These are phyloP conservation scores for Tenthredo livida DNA, from an alignment of 2,888 invertebrate species.

Conservation along the genomic window DNA sequence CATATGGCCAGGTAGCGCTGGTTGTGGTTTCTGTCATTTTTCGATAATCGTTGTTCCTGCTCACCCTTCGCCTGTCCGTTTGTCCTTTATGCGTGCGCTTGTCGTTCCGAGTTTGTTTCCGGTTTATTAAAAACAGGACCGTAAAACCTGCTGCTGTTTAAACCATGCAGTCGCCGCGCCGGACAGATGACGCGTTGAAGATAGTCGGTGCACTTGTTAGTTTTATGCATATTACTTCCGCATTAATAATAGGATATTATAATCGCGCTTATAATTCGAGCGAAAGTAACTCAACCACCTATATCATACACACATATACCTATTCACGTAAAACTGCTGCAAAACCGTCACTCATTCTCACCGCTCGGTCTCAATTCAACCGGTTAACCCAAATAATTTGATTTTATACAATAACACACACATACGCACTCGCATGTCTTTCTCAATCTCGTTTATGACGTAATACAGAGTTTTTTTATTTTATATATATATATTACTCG, in stretches of 20 bases:
- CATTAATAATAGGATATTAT: constrained; percentile 22
- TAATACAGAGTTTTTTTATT: not conserved
- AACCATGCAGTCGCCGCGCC: constrained; percentile 13
- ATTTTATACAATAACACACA: not conserved
- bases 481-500: not conserved
- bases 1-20: constrained; percentile 59
- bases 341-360: not conserved
- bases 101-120: constrained; percentile 46
- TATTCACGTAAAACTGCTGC: not conserved
- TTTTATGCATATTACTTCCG: constrained; percentile 53
- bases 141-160: constrained; percentile 26
- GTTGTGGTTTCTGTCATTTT: constrained; percentile 73
- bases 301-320: not conserved
- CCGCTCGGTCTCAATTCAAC: constrained; percentile 16
- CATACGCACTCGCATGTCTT: not conserved
- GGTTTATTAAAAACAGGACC: constrained; percentile 48
- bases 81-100: not conserved
- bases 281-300: constrained; percentile 15
- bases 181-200: constrained; percentile 43
- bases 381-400: constrained; percentile 36
- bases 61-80: constrained; percentile 56
- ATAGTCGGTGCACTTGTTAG: constrained; percentile 29
- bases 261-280: not conserved
- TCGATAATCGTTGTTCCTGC: constrained; percentile 69
- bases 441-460: constrained; percentile 42